phyloP scores from a whole-genome alignment of 2,888 invertebrate genomes.

The Lasius platythorax region DNA sequence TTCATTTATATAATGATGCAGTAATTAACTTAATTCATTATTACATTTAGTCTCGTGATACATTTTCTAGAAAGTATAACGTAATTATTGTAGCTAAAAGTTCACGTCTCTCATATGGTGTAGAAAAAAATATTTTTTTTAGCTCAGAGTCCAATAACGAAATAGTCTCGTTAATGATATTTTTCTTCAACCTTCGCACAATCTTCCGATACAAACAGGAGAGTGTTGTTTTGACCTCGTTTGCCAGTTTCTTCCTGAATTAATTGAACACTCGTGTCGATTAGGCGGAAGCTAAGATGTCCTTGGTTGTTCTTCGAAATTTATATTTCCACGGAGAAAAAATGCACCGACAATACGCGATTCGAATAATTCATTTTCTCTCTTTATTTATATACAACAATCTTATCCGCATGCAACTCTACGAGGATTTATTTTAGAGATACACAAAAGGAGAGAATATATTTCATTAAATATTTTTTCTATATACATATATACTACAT shows the following conservation, averaged over 20 bases:
- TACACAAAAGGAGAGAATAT: neutral
- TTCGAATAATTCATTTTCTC: conserved; percentile 35
- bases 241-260: conserved; percentile 62
- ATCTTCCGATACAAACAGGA: neutral
- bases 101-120: neutral
- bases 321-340: conserved; percentile 60
- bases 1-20: conserved; percentile 9
- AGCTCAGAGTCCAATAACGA: neutral
- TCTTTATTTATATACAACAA: conserved; percentile 21
- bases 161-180: conserved; percentile 26
- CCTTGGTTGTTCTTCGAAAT: conserved; percentile 66
- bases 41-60: neutral
- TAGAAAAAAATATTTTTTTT: neutral
- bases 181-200: conserved; percentile 10
- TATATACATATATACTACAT: neutral
- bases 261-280: conserved; percentile 47
- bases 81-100: neutral
- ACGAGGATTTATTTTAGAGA: neutral
- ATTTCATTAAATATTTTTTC: neutral
- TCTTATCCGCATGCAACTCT: neutral
- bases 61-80: neutral
- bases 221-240: conserved; percentile 31
- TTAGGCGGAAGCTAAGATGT: conserved; percentile 64
- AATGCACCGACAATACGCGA: conserved; percentile 57
- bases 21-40: neutral